These are phyloP conservation scores for Drosophila nigritarsus DNA, from an alignment of 2,888 invertebrate species.

Conservation along the genomic window DNA sequence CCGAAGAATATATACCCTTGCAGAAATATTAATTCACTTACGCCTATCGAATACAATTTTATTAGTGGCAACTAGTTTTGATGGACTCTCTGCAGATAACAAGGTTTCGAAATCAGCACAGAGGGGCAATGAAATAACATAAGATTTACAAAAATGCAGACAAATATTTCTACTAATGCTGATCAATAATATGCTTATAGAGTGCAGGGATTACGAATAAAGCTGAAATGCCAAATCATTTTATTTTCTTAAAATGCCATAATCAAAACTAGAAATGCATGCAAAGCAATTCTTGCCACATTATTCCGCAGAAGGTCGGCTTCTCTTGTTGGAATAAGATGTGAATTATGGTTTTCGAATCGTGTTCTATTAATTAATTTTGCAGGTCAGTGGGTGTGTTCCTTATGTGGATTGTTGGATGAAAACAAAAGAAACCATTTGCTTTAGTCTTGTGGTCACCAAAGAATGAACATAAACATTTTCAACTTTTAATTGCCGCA, in stretches of 20 bases:
- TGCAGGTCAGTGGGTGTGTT: conserved; percentile 13
- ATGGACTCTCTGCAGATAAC: not conserved
- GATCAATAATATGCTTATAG: not conserved
- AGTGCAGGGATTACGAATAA: not conserved
- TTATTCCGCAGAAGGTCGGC: not conserved
- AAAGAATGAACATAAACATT: conserved; percentile 72
- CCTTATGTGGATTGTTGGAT: conserved; percentile 18
- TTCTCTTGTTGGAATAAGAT: not conserved
- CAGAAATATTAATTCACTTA: not conserved
- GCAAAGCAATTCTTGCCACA: not conserved
- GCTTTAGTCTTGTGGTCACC: conserved; percentile 71
- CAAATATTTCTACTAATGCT: not conserved
- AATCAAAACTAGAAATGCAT: not conserved
- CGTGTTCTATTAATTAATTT: not conserved
- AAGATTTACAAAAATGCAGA: too few species aligned
- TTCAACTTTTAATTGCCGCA: conserved; percentile 76
- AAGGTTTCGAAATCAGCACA: not conserved
- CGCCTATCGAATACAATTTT: not conserved
- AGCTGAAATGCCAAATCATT: not conserved
- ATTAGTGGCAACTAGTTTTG: not conserved
- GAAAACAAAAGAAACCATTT: conserved; percentile 43
- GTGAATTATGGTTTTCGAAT: not conserved
- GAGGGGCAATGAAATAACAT: too few species aligned
- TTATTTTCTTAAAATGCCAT: not conserved
- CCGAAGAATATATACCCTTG: conserved; percentile 2